Evolutionary conservation across 2,113 vertebrate genomes (phyloP), one percentile per base, ranked within the genome.

Genomic region (Sceloporus undulatus): DNA sequence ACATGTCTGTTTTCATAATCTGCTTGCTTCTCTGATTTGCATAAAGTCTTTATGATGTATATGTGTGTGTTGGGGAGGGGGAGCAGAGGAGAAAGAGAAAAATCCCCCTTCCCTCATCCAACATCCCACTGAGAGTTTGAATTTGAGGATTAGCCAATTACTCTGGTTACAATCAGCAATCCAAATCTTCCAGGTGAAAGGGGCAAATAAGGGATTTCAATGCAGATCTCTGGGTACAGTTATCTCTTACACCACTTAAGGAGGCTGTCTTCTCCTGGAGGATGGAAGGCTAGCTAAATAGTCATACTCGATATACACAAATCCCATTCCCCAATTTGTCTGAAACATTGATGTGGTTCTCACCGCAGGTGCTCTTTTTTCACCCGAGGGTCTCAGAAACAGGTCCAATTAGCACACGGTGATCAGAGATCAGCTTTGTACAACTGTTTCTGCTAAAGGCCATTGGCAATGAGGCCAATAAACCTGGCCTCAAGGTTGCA

Each of bases 391-490:
- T 23, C 65, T 56, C 0, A 71, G 40, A 79, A 56, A 52, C n/a
- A 34, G 9, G 5, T 27, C 81, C 75, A 88, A 84, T 84, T 84
- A 88, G 65, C 42, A 77, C 48, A 84, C 11, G 40, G 23, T 2
- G 62, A 70, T 78, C 81, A 78, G 42, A 65, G 59, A 70, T 66
- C 87, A 68, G n/a, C 42, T 62, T 54, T 7, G 11, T 83, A 76
- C 59, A 83, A 82, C 54, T 48, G 23, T 21, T 25, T 16, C 18
- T 40, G 62, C 56, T 77, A 83, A 88, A 88, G 82, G 87, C 79
- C 79, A 66, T 40, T 5, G 27, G 59, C 38, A 1, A 38, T 11
- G 38, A 75, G 79, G 29, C 42, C 34, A 9, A 21, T 27, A 9
- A 82, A 34, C 56, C 71, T 76, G n/a, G 62, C 62, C 42, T 1